These are phyloP conservation scores for Acridotheres tristis DNA, from an alignment of 2,797 vertebrate genomes.

Conservation along the genomic window DNA sequence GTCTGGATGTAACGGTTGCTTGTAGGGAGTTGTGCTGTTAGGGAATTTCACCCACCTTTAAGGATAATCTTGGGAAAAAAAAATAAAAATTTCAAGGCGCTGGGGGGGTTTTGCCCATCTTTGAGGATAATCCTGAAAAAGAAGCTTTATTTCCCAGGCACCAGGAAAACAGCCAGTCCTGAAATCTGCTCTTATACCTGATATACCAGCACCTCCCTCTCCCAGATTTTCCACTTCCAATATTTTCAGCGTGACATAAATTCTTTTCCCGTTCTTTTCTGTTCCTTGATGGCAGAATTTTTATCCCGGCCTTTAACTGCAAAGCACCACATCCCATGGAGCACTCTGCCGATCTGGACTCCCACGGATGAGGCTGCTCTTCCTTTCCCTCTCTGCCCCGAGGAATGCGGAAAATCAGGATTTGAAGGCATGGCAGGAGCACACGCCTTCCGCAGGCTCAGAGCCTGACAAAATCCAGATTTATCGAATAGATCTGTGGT, in stretches of 20 bases:
- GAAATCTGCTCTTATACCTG: not conserved
- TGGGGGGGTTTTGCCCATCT: not conserved
- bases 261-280: not conserved
- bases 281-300: not conserved
- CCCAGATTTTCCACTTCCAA: rapidly evolving
- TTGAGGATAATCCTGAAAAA: not conserved
- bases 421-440: not conserved
- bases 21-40: not conserved
- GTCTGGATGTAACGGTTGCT: rapidly evolving
- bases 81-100: not conserved
- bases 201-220: not conserved
- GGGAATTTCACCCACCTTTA: not conserved
- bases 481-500: not conserved
- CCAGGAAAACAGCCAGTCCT: not conserved
- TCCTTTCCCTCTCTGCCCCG: not conserved
- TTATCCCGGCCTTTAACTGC: not conserved
- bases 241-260: rapidly evolving
- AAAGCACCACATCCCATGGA: rapidly evolving
- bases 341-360: rapidly evolving
- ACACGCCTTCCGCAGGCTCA: not conserved
- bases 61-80: not conserved
- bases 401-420: conserved; percentile 43
- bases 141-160: rapidly evolving
- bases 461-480: not conserved
- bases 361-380: not conserved